Evolutionary conservation across 37 sponge, comb jelly and placozoan genomes (phyloP).

Genomic region (Chondrilla cf. caribensis): DNA sequence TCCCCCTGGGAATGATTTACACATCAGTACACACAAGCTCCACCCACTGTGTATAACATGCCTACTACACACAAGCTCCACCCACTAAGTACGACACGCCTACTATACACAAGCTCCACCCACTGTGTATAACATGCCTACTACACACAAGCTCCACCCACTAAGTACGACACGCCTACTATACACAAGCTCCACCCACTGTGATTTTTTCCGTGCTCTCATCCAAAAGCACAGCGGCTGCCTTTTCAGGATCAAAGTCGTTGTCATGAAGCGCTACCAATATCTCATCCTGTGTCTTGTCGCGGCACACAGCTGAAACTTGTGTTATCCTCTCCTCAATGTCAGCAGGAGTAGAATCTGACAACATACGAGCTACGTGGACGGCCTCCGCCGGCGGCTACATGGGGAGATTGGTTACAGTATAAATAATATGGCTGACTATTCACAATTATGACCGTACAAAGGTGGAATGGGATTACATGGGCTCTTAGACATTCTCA

Average conservation of each 20-base stretch:
- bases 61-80: background rate
- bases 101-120: background rate
- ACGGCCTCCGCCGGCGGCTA: conserved; percentile 64
- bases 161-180: conserved; percentile 14
- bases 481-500: no score
- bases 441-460: background rate
- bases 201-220: background rate
- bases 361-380: conserved; percentile 55
- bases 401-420: background rate
- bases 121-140: background rate
- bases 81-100: background rate
- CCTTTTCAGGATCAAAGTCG: conserved; percentile 49
- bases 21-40: background rate
- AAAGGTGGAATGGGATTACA: no score
- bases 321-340: conserved; percentile 22
- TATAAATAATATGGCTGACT: background rate
- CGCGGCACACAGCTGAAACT: conserved; percentile 36
- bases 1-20: background rate
- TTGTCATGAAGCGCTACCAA: conserved; percentile 56
- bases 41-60: background rate
- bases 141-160: background rate
- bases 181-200: conserved; percentile 2
- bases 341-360: conserved; percentile 21
- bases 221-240: conserved; percentile 55
- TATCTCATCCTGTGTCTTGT: conserved; percentile 36